These are phyloP conservation scores for Diadumene lineata DNA, from an alignment of 92 coral and sea anemone species.

Conservation along the genomic window DNA sequence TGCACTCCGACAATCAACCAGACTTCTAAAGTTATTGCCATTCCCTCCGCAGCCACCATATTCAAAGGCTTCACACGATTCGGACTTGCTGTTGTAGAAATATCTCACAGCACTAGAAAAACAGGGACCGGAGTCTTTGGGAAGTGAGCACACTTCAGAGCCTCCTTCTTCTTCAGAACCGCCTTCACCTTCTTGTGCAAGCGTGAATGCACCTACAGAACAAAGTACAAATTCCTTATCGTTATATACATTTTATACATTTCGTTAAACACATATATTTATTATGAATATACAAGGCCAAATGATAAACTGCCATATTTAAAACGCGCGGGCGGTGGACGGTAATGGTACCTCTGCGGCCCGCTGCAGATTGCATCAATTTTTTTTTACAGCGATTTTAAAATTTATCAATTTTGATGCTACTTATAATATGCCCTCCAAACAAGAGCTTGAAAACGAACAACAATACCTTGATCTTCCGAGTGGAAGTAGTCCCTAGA, in stretches of 20 bases:
- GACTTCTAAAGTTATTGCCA: neutral
- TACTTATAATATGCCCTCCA: too few species aligned
- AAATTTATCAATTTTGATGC: too few species aligned
- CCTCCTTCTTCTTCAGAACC: neutral
- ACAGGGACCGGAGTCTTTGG: neutral
- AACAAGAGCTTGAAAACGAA: too few species aligned
- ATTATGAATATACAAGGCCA: neutral
- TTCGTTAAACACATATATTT: too few species aligned
- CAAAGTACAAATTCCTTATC: neutral
- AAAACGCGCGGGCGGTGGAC: too few species aligned
- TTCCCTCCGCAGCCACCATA: conserved; percentile 8
- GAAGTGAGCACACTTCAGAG: neutral
- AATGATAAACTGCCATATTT: neutral
- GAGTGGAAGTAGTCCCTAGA: too few species aligned
- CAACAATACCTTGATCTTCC: too few species aligned
- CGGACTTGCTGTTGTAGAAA: neutral
- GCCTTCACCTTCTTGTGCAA: neutral
- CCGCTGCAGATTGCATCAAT: too few species aligned
- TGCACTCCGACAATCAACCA: neutral
- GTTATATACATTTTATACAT: too few species aligned
- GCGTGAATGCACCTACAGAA: neutral
- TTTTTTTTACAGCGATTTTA: too few species aligned
- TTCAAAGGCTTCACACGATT: neutral
- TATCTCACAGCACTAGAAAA: neutral
- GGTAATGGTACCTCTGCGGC: too few species aligned